Conservation (phyloP, 2,888 invertebrate species). For the Sthenelais limicola region DNA sequence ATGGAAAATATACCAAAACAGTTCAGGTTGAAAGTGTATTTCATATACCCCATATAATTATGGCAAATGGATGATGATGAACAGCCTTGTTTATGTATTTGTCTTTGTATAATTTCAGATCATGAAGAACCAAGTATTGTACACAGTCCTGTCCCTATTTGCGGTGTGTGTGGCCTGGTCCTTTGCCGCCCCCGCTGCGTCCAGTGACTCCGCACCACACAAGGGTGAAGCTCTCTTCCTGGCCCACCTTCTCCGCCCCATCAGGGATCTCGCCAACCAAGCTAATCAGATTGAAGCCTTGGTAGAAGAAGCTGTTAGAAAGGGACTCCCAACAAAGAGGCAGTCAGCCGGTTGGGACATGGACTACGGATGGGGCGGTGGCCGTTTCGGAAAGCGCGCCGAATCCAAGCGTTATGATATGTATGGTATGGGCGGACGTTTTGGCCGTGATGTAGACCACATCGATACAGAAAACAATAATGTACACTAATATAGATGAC, state of each 20-base stretch:
- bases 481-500: too few relatives aligned
- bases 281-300: constrained; percentile 25
- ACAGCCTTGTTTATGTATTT: too few relatives aligned
- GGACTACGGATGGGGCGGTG: constrained; percentile 70
- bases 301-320: not conserved
- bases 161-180: constrained; percentile 9
- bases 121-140: constrained; percentile 32
- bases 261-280: constrained; percentile 21
- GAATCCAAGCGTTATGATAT: constrained; percentile 47
- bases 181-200: not conserved
- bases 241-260: constrained; percentile 8
- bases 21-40: too few relatives aligned
- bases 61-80: too few relatives aligned
- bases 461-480: constrained; percentile 53
- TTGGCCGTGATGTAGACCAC: constrained; percentile 65
- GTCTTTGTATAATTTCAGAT: too few relatives aligned
- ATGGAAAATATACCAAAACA: too few relatives aligned
- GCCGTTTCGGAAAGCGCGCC: constrained; percentile 66
- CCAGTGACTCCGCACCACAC: constrained; percentile 7
- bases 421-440: constrained; percentile 66
- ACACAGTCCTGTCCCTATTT: constrained; percentile 17
- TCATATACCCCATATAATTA: too few relatives aligned
- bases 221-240: constrained; percentile 27
- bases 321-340: constrained; percentile 53
- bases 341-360: constrained; percentile 65